Evolutionary conservation across 2,797 vertebrate species (phyloP).

Genomic region (Typhlichthys eigenmanni): DNA sequence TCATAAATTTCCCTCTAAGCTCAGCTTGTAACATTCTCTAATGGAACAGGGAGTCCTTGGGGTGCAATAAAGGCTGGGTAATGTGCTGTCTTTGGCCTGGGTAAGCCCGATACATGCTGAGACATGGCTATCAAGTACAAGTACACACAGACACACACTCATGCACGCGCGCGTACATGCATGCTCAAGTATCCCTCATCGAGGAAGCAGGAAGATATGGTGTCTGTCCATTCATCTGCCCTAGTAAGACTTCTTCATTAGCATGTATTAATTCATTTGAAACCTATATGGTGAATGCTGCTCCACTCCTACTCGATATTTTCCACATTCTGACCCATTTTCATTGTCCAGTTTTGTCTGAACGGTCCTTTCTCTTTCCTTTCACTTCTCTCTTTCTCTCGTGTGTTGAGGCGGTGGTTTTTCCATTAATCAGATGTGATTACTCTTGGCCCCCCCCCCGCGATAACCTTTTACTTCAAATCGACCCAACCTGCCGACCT

Average conservation of each 20-base stretch:
- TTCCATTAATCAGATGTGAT: conserved; percentile 66
- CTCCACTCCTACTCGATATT: too few species aligned
- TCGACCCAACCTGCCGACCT: conserved; percentile 70
- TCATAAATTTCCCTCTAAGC: conserved; percentile 60
- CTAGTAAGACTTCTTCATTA: too few species aligned
- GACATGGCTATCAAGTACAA: conserved; percentile 40
- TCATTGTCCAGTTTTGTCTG: conserved; percentile 31
- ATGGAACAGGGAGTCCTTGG: conserved; percentile 49
- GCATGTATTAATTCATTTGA: too few species aligned
- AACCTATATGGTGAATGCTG: too few species aligned
- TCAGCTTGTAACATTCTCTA: conserved; percentile 56
- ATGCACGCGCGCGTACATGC: conserved; percentile 23
- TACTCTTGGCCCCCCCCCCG: conserved; percentile 56
- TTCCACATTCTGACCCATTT: conserved; percentile 17
- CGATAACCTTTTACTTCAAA: conserved; percentile 74
- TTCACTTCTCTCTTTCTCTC: conserved; percentile 31
- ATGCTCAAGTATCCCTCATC: neutral
- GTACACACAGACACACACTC: conserved; percentile 15
- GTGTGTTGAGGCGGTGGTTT: conserved; percentile 51
- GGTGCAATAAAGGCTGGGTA: conserved; percentile 59
- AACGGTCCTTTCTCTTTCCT: conserved; percentile 27
- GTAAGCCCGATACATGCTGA: conserved; percentile 36
- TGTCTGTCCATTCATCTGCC: too few species aligned
- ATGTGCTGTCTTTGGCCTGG: conserved; percentile 62
- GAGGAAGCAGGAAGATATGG: too few species aligned